Evolutionary conservation across 2,113 vertebrate genomes (phyloP), one percentile per base, ranked within the genome.

Genomic region (Pteruthius melanotis): DNA sequence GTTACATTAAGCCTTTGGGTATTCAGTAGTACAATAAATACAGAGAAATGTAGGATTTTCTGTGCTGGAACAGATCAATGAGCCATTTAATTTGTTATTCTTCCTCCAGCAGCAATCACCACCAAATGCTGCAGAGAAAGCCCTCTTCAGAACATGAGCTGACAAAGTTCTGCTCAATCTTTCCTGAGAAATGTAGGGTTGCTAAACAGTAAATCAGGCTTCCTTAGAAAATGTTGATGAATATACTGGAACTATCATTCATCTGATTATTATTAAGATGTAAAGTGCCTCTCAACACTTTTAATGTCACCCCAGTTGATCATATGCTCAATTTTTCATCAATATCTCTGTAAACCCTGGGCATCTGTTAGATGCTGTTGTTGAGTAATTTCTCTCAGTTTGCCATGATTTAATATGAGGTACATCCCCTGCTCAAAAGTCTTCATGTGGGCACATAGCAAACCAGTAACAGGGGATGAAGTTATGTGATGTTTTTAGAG

Each of bases 41-140:
- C 27, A 89, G 60, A 87, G 69, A 59, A 91, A 87, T 19, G 23
- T 70, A 47, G 65, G 33, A 85, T 93, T 84, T 94, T 75, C 81
- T 77, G 21, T 59, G 37, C 89, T 82, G 69, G 52, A 91, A 89
- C 18, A 78, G 81, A 84, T 84, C 77, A 89, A 63, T 82, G 89
- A 95, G 74, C 47, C 77, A 68, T 87, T 89, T 93, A 70, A 93
- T 94, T 95, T 89, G 80, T 89, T 93, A 84, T 78, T 44, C 60
- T 65, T 83, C 70, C 53, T 93, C 52, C 52, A 89, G 77, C 77
- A 87, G 60, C 45, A 30, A 50, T 87, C 2, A 0, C 23, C 3
- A 18, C 13, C 21, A 68, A 85, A 65, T 4, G 1, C 40, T 57
- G 14, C 10, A n/a, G 30, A 47, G 40, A 82, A 87, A 94, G 68